These are phyloP conservation scores for Euleptes europaea DNA, from an alignment of 2,113 vertebrate species.

Conservation along the genomic window DNA sequence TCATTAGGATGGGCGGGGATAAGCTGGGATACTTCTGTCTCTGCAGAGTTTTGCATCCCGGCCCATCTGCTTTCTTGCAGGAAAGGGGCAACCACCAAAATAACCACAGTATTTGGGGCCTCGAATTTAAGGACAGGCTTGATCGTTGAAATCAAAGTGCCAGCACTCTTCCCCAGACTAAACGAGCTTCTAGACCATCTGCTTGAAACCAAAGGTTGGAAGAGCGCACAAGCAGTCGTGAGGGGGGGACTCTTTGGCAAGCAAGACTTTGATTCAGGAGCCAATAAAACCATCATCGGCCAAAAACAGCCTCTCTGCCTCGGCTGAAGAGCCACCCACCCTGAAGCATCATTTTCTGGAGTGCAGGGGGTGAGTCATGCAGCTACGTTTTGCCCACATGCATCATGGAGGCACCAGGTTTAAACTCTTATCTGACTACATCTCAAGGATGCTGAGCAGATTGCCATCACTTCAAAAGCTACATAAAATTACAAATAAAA, in stretches of 20 bases:
- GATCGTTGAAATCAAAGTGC: slow-evolving; percentile 35
- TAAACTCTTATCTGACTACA: neutral
- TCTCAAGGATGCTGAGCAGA: neutral
- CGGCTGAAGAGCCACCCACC: neutral
- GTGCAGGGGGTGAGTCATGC: no score
- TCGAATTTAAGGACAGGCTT: slow-evolving; percentile 53
- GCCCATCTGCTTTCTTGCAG: slow-evolving; percentile 29
- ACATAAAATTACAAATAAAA: neutral
- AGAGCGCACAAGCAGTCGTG: neutral
- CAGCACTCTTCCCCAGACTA: slow-evolving; percentile 47
- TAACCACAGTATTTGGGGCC: slow-evolving; percentile 31
- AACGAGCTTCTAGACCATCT: slow-evolving; percentile 34
- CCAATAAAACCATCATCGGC: neutral
- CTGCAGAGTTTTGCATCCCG: slow-evolving; percentile 6
- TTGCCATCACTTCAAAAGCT: neutral
- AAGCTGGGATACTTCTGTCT: neutral
- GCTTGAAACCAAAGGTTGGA: slow-evolving; percentile 18
- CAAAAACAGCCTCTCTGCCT: neutral
- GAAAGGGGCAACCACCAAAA: slow-evolving; percentile 50
- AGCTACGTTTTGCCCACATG: no score
- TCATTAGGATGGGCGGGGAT: fast-evolving
- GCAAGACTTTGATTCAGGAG: neutral
- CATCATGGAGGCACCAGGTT: neutral
- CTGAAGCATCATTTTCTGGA: neutral
- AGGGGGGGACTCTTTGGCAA: neutral